A percentile compares a stretch with the other conserved stretches of the same genome.
These are phyloP conservation scores for Drosophila macrospina DNA, from an alignment of 2,888 invertebrate species.

Conservation along the genomic window DNA sequence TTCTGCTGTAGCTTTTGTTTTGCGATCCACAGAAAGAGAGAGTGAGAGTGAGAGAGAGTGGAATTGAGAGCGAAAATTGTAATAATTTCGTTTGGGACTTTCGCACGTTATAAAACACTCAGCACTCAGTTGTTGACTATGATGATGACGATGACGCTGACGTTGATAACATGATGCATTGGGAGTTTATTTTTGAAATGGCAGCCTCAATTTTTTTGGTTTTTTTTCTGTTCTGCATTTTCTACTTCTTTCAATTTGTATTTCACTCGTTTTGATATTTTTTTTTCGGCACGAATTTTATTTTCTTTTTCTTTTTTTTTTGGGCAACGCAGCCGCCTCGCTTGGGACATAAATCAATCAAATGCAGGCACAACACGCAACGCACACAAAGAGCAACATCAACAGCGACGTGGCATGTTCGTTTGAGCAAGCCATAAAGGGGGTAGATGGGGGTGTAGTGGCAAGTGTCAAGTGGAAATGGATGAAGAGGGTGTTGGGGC, in stretches of 20 bases:
- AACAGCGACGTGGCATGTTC: conserved; percentile 20
- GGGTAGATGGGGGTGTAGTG: no score
- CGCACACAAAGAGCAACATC: conserved; percentile 50
- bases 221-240: conserved; percentile 17
- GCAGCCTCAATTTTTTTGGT: conserved; percentile 24
- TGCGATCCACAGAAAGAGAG: no score
- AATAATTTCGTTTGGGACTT: conserved; percentile 73
- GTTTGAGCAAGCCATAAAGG: not conserved
- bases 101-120: conserved; percentile 78
- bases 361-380: conserved; percentile 74
- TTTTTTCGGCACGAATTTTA: conserved; percentile 5
- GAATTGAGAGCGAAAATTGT: conserved; percentile 28
- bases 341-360: conserved; percentile 72
- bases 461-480: no score
- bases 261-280: not conserved
- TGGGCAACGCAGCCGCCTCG: conserved; percentile 29
- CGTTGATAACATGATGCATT: conserved; percentile 63
- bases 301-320: conserved; percentile 28
- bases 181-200: conserved; percentile 66
- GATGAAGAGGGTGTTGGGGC: not conserved
- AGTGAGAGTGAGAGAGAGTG: no score
- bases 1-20: conserved; percentile 21
- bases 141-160: conserved; percentile 17
- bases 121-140: conserved; percentile 36
- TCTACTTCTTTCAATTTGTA: conserved; percentile 11